Evolutionary conservation across 2,888 invertebrate species (phyloP).

Genomic region (Globia sparganii): DNA sequence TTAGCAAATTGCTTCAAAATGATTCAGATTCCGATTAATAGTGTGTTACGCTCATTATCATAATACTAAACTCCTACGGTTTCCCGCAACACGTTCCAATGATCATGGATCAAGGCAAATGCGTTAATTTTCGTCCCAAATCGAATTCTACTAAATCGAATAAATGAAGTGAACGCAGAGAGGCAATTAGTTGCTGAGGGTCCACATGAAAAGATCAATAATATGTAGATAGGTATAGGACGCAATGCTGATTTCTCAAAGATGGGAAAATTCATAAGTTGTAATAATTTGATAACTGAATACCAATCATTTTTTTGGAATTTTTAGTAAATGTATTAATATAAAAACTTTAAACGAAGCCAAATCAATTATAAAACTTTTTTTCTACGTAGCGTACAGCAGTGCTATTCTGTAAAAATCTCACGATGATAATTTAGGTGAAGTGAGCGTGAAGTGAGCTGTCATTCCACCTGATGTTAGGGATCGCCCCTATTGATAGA

Average conservation of each 20-base stretch:
- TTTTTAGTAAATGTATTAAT: not conserved
- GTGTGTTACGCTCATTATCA: too few relatives aligned
- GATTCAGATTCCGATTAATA: too few relatives aligned
- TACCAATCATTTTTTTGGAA: not conserved
- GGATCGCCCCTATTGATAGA: too few relatives aligned
- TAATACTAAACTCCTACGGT: not conserved
- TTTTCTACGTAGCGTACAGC: not conserved
- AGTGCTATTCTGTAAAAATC: too few relatives aligned
- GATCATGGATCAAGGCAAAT: slow-evolving; percentile 18
- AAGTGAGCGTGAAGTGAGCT: too few relatives aligned
- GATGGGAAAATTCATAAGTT: not conserved
- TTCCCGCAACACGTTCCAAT: slow-evolving; percentile 8
- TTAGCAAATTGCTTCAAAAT: too few relatives aligned
- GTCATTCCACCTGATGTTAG: too few relatives aligned
- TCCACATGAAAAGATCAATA: slow-evolving; percentile 44
- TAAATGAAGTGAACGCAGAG: slow-evolving; percentile 41
- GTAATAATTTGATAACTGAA: not conserved
- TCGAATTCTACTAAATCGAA: slow-evolving; percentile 41
- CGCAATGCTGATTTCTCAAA: slow-evolving; percentile 37
- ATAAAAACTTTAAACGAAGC: not conserved
- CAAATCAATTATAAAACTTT: not conserved
- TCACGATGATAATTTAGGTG: too few relatives aligned
- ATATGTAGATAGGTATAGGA: too few relatives aligned
- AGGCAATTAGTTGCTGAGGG: slow-evolving; percentile 51
- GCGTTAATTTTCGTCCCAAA: slow-evolving; percentile 26